phyloP scores from a whole-genome alignment of 2,797 vertebrate species.

The Chanos chanos region DNA sequence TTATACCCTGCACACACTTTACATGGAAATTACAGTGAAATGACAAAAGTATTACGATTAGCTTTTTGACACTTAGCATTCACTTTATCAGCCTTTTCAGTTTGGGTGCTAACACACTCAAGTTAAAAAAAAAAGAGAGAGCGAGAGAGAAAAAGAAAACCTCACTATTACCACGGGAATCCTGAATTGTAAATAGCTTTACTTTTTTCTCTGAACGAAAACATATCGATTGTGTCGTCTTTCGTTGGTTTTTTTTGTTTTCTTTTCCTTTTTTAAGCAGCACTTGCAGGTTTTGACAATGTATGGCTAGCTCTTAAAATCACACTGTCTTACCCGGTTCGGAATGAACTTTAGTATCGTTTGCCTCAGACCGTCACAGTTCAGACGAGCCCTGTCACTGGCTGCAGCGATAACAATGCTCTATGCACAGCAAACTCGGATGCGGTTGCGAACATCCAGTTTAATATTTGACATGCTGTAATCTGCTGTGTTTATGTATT shows the following conservation, averaged over 20 bases:
- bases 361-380: not conserved
- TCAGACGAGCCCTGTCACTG: not conserved
- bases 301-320: not conserved
- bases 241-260: too few relatives aligned
- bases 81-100: slow-evolving; percentile 1
- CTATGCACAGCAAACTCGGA: not conserved
- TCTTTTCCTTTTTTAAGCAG: not conserved
- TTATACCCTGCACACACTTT: too few relatives aligned
- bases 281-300: not conserved
- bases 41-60: too few relatives aligned
- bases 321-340: not conserved
- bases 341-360: not conserved
- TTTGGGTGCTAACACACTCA: not conserved
- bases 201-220: too few relatives aligned
- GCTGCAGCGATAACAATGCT: not conserved
- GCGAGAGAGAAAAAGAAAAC: not conserved
- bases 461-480: not conserved
- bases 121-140: too few relatives aligned
- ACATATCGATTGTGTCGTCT: too few relatives aligned
- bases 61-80: not conserved
- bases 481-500: not conserved
- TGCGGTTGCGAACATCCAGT: not conserved
- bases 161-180: slow-evolving; percentile 1
- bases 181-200: slow-evolving; percentile 5
- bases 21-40: too few relatives aligned